Base-by-base conservation (phyloP, 2,888 invertebrate species). In the Amphipoea oculea region DNA sequence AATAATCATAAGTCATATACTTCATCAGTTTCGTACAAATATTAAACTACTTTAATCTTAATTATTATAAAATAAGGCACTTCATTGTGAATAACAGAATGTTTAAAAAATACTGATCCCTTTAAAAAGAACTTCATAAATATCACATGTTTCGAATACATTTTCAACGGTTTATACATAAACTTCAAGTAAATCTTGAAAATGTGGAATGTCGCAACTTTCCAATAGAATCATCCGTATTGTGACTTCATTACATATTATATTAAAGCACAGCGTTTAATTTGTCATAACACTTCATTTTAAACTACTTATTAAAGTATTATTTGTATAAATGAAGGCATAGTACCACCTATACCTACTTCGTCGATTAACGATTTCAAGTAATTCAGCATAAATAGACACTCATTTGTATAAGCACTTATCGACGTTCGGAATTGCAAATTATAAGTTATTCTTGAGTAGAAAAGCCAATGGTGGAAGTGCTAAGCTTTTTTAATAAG, bases 31-130 rank as follows among this genome's bases (percentile, higher is more conserved):
- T 48, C 60, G 14, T 78, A 83, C 36, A 63, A 57, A 65, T 57
- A 76, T 36, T 42, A 42, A 66, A 66, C 17, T 72, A 69, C 51
- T 29, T 40, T 54, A 79, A 51, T 48, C 62, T 57, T 23, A 80
- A 40, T 51, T 29, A 81, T 48, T 45, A 57, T n/a, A 65, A 66
- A 71, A 67, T 63, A 83, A 85, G 83, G 83, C 86, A 85, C 86
- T 73, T 76, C 9, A 73, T 77, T 73, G 70, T 72, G 60, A 85
- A 81, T 68, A 80, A 48, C 20, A 79, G 23, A 83, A 73, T 69
- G 48, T 69, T 51, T 66, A 29, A 73, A 76, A 20, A 85, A 83
- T 83, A 85, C 83, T 82, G 86, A 81, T 69, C 4, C 0, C 65
- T 62, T 65, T 11, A 36, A 54, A 67, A 48, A 40, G n/a, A 65